Conservation (phyloP, 1,140 invertebrate genomes). For the Trigoniulus corallinus region DNA sequence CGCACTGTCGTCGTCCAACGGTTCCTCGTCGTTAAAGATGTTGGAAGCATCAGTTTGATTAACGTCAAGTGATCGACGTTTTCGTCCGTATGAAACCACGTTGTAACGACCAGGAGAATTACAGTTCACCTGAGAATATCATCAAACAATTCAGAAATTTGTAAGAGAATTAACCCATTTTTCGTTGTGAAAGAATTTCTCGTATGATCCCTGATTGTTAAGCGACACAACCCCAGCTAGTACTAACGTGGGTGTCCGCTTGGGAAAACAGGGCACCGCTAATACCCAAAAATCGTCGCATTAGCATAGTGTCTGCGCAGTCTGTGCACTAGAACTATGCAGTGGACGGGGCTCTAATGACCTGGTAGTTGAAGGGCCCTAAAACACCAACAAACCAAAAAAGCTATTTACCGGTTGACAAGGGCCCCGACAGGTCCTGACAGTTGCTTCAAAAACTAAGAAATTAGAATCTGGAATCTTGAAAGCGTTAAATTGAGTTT, state of each 20-base stretch:
- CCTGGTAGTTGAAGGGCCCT: no score
- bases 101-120: constrained; percentile 7
- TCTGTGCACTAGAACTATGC: no score
- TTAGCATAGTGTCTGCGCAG: no score
- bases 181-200: no score
- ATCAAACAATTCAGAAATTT: not conserved
- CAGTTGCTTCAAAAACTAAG: constrained; percentile 80
- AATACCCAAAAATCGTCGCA: no score
- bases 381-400: no score
- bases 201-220: no score
- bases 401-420: constrained; percentile 51
- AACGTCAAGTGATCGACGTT: not conserved
- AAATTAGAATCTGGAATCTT: constrained; percentile 91
- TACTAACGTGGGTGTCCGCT: no score
- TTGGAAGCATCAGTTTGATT: constrained; percentile 3
- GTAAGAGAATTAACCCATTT: not conserved
- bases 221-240: no score
- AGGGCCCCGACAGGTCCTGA: constrained; percentile 68
- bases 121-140: constrained; percentile 3
- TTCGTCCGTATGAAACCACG: constrained; percentile 2
- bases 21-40: not conserved
- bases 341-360: no score
- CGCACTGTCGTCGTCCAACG: not conserved
- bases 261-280: no score
- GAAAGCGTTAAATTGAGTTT: constrained; percentile 82